Conservation (phyloP, 2,888 invertebrate species). For the Tetropium fuscum region DNA sequence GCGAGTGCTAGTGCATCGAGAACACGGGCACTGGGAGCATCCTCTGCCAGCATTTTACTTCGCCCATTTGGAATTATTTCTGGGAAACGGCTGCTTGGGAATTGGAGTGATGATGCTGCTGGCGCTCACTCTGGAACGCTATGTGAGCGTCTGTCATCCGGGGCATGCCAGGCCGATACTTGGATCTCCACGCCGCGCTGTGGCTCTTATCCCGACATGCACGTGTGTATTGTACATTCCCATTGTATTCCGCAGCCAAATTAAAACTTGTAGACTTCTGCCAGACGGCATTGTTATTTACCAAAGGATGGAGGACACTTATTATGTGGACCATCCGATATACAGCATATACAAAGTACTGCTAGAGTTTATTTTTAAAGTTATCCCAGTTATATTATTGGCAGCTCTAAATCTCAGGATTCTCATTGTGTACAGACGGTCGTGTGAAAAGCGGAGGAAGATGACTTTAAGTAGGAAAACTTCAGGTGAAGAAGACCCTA, state of each 20-base stretch:
- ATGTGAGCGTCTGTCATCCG: slow-evolving; percentile 81
- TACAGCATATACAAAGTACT: slow-evolving; percentile 72
- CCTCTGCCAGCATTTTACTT: slow-evolving; percentile 77
- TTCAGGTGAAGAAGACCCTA: slow-evolving; percentile 73
- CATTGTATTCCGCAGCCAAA: slow-evolving; percentile 73
- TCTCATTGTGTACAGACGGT: slow-evolving; percentile 74
- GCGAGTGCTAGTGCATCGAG: slow-evolving; percentile 74
- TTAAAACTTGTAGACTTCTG: slow-evolving; percentile 64
- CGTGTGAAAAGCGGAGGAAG: slow-evolving; percentile 73
- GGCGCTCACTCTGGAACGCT: slow-evolving; percentile 79
- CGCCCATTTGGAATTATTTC: slow-evolving; percentile 76
- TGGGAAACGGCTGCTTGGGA: slow-evolving; percentile 79
- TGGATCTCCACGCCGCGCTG: slow-evolving; percentile 73
- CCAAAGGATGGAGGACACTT: slow-evolving; percentile 64
- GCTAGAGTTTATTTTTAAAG: slow-evolving; percentile 71
- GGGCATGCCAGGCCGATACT: slow-evolving; percentile 74
- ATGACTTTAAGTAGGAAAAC: slow-evolving; percentile 74
- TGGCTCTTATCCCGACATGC: slow-evolving; percentile 73
- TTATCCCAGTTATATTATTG: slow-evolving; percentile 75
- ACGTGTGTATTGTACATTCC: slow-evolving; percentile 79
- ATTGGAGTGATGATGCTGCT: slow-evolving; percentile 83
- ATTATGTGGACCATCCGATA: slow-evolving; percentile 57
- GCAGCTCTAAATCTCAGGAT: slow-evolving; percentile 76
- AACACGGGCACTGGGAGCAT: slow-evolving; percentile 74
- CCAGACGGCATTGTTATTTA: slow-evolving; percentile 70